Evolutionary conservation across 1,140 invertebrate genomes (phyloP), one percentile per base, ranked within the genome.

Genomic region (Aethina tumida): DNA sequence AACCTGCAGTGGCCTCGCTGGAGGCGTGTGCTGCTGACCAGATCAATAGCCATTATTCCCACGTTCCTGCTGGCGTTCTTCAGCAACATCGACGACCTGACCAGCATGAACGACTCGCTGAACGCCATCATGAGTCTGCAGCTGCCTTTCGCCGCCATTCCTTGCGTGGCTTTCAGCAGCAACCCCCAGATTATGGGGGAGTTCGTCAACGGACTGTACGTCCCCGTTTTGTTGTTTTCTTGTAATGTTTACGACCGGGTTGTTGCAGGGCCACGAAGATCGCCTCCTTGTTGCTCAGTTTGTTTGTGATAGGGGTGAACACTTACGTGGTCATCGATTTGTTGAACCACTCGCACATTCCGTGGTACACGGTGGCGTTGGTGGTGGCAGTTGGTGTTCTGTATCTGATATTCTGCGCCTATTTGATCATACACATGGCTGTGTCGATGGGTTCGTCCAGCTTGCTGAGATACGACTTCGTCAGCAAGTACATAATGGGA

Each of bases 61-160:
- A 95, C 91, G 9, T 79, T 95, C 46, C 70, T 82, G 14, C 64
- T 91, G 0, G 84, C 90, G 2, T 75, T 81, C 45, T 86, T 74
- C 45, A 73, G 73, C 29, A 65, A 81, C 29, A 82, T 94, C 47
- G 61, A 79, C 16, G 74, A 91, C 48, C 60, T 96, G 27, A 87
- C 83, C 12, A 67, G 67, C 9, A 84, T 96, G 82, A 96, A 96
- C 58, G 89, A 95, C 56, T 65, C 86, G 12, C 64, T 96, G 1
- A 96, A 96, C 63, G 87, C 87, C 1, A 69, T 92, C 4, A 92
- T 92, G 87, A 84, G 79, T 43, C 64, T 92, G 2, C 87, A 92
- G 55, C 59, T 89, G 43, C 84, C 84, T 2, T 89, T 88, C 57
- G 84, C 91, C 5, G 75, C 87, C 2, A 66, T 96, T 32, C 91